These are phyloP conservation scores for Vesta saturnalis DNA, from an alignment of 2,888 invertebrate genomes.

Conservation along the genomic window DNA sequence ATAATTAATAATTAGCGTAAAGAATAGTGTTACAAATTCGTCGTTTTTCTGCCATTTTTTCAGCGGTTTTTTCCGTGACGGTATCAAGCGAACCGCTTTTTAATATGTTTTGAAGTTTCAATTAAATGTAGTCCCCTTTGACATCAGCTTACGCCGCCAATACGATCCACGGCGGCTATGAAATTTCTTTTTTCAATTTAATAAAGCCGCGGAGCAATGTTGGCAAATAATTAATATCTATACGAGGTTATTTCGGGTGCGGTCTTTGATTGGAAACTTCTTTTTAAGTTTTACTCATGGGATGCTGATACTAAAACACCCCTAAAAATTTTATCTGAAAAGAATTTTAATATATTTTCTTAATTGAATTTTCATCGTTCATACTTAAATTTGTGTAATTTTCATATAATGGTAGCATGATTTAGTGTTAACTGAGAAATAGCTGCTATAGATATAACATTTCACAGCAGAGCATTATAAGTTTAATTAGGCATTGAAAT, in stretches of 20 bases:
- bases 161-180: constrained; percentile 53
- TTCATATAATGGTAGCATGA: too few species aligned
- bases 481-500: too few species aligned
- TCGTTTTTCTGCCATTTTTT: constrained; percentile 28
- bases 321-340: too few species aligned
- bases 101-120: constrained; percentile 58
- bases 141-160: constrained; percentile 53
- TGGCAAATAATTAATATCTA: constrained; percentile 55
- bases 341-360: too few species aligned
- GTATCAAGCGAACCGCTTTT: constrained; percentile 44
- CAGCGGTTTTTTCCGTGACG: constrained; percentile 19
- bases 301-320: neutral
- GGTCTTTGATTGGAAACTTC: constrained; percentile 32
- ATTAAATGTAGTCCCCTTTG: constrained; percentile 56
- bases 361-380: too few species aligned
- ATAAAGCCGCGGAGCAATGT: constrained; percentile 55
- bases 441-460: too few species aligned
- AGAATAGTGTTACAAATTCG: constrained; percentile 7
- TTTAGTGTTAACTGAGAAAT: too few species aligned
- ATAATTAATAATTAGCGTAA: constrained; percentile 9
- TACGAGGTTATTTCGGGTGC: constrained; percentile 31
- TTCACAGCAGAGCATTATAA: too few species aligned
- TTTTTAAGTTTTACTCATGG: constrained; percentile 16
- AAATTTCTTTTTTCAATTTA: constrained; percentile 58
- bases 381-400: too few species aligned